A percentile compares a stretch with the other conserved stretches of the same genome.
phyloP scores from a whole-genome alignment of 2,113 vertebrate species.

The Chaetodon auriga region DNA sequence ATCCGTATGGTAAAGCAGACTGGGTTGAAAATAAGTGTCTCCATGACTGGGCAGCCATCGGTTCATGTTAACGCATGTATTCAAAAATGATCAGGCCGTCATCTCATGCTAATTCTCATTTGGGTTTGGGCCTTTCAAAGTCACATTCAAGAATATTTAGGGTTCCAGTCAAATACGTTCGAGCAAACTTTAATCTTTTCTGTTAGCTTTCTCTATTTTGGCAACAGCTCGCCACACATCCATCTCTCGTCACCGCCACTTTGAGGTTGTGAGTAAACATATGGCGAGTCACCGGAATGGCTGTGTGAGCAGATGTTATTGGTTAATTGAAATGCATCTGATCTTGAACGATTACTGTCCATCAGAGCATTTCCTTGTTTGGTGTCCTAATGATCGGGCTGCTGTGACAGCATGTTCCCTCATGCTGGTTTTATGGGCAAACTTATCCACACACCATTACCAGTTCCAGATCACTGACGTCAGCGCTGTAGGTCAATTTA shows the following conservation, averaged over 20 bases:
- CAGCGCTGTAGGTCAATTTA: conserved; percentile 60
- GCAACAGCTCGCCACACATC: conserved; percentile 31
- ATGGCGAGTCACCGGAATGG: conserved; percentile 56
- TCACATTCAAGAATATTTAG: conserved; percentile 46
- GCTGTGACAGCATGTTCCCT: conserved; percentile 67
- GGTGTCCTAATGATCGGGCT: conserved; percentile 63
- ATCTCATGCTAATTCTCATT: not conserved
- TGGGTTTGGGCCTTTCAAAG: conserved; percentile 42
- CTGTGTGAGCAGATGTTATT: conserved; percentile 76
- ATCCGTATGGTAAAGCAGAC: conserved; percentile 52
- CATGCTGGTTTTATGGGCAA: conserved; percentile 61
- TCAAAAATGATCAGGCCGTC: conserved; percentile 9
- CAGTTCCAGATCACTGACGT: conserved; percentile 67
- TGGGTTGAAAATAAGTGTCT: conserved; percentile 34
- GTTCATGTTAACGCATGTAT: conserved; percentile 44
- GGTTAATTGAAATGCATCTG: conserved; percentile 71
- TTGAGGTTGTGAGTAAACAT: conserved; percentile 60
- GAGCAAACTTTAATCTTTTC: conserved; percentile 35
- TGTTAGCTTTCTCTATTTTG: conserved; percentile 37
- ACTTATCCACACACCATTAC: conserved; percentile 63
- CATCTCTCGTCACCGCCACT: conserved; percentile 33
- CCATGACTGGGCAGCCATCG: not conserved
- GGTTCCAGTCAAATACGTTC: not conserved
- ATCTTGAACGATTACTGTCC: conserved; percentile 78
- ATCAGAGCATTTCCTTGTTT: conserved; percentile 70